A percentile compares a stretch with the other conserved stretches of the same genome.
Evolutionary conservation across 2,797 vertebrate genomes (phyloP).

Genomic region (Psittacula echo): DNA sequence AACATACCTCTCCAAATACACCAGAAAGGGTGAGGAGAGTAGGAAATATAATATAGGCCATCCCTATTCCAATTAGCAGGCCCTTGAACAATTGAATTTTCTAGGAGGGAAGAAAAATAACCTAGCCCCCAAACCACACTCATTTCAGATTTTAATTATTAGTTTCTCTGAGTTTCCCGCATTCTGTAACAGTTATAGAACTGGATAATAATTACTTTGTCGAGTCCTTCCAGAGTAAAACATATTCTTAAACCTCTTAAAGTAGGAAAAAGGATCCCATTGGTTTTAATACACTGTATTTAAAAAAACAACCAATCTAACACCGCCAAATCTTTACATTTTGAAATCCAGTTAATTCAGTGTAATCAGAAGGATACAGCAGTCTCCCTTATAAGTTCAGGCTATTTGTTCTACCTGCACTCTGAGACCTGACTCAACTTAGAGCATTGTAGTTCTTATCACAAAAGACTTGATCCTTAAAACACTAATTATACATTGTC

Average conservation of each 20-base stretch:
- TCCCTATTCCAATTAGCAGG: slow-evolving; percentile 18
- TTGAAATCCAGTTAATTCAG: neutral
- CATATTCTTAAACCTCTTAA: neutral
- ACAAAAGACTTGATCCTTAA: neutral
- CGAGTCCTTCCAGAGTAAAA: slow-evolving; percentile 4
- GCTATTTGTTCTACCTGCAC: neutral
- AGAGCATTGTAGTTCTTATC: neutral
- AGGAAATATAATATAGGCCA: slow-evolving; percentile 35
- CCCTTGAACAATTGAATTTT: slow-evolving; percentile 26
- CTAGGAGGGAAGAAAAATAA: slow-evolving; percentile 20
- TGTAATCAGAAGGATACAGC: neutral
- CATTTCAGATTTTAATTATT: slow-evolving; percentile 28
- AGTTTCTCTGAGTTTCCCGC: neutral
- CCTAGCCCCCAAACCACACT: neutral
- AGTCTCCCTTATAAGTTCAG: neutral
- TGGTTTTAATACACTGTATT: neutral
- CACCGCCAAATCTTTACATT: neutral
- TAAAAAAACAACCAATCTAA: neutral
- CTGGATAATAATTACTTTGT: neutral
- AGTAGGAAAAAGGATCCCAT: neutral
- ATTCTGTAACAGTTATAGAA: neutral
- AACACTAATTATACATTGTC: neutral
- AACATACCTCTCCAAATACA: slow-evolving; percentile 34
- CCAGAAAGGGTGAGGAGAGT: neutral
- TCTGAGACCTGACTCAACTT: neutral